phyloP scores from a whole-genome alignment of 2,888 invertebrate species.

The Andrena minutula region DNA sequence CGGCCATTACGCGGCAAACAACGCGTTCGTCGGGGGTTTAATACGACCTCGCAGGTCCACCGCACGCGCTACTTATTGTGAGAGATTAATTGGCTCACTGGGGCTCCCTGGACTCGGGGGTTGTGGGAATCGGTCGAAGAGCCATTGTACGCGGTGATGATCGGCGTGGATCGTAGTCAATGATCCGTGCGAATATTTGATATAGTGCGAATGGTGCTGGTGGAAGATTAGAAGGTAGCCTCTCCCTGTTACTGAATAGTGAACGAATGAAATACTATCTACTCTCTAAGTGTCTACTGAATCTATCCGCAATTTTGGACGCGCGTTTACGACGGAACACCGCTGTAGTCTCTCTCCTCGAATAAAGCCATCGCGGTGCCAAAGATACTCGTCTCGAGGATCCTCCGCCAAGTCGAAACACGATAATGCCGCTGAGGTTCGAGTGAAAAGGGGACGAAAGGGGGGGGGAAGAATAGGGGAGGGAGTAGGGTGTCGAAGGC shows the following conservation, averaged over 20 bases:
- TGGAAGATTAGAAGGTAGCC: not conserved
- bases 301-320: not conserved
- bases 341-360: not conserved
- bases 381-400: slow-evolving; percentile 31
- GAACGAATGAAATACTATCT: no score
- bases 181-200: slow-evolving; percentile 38
- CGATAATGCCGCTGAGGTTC: not conserved
- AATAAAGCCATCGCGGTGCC: slow-evolving; percentile 6
- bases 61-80: slow-evolving; percentile 79
- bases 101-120: slow-evolving; percentile 8
- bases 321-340: not conserved
- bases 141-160: slow-evolving; percentile 17
- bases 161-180: slow-evolving; percentile 26
- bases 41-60: slow-evolving; percentile 64
- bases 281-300: no score
- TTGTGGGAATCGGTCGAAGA: slow-evolving; percentile 53
- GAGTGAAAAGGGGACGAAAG: no score
- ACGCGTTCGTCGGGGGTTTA: slow-evolving; percentile 71
- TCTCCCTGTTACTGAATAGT: not conserved
- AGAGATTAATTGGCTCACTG: slow-evolving; percentile 82
- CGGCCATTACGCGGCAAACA: slow-evolving; percentile 79
- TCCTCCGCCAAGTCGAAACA: slow-evolving; percentile 25
- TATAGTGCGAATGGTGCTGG: not conserved
- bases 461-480: not conserved
- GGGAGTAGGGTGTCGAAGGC: no score